Evolutionary conservation across 2,113 vertebrate genomes (phyloP).

Genomic region (Willisornis vidua): DNA sequence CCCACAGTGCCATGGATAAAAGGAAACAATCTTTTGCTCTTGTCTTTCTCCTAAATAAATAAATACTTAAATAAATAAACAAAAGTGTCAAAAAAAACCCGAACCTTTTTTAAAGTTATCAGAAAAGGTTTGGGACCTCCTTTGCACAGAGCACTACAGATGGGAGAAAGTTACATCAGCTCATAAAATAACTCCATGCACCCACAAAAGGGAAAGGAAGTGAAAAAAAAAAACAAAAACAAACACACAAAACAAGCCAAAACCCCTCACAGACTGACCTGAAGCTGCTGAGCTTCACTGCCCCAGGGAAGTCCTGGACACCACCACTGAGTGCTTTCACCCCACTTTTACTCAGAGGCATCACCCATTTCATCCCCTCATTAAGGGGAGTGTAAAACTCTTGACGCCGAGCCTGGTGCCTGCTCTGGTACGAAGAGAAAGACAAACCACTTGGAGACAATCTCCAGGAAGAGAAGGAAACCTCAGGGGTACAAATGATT

Average conservation of each 20-base stretch:
- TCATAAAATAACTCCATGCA: neutral
- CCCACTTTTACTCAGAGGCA: neutral
- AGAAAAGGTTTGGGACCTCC: neutral
- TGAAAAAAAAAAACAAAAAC: neutral
- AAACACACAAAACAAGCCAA: accelerated
- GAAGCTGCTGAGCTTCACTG: neutral
- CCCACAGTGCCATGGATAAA: neutral
- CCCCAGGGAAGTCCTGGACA: neutral
- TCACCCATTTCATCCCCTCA: neutral
- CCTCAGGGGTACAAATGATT: neutral
- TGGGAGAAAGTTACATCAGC: neutral
- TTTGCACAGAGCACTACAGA: neutral
- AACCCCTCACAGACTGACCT: neutral
- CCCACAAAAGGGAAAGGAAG: neutral
- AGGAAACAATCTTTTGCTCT: neutral
- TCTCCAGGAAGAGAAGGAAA: neutral
- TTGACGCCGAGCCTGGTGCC: neutral
- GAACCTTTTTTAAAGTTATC: neutral
- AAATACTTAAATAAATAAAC: neutral
- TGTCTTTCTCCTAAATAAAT: neutral
- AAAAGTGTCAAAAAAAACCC: neutral
- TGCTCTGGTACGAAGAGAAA: neutral
- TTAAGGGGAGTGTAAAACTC: neutral
- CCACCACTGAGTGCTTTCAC: neutral
- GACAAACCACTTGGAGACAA: neutral